phyloP scores from a whole-genome alignment of 2,888 invertebrate species.

The Sialis fuliginosa region DNA sequence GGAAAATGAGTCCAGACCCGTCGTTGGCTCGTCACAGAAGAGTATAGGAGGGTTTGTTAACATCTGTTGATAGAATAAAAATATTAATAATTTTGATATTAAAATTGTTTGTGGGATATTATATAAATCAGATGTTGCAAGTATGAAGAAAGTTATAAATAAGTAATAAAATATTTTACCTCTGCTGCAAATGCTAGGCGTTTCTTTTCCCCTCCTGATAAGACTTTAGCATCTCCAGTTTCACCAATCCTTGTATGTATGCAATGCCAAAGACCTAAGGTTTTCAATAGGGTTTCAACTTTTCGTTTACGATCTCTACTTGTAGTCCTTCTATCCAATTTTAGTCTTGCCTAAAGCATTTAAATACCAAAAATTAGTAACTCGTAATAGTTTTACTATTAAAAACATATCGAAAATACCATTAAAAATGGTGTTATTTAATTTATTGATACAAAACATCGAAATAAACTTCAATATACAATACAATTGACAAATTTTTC shows the following conservation, averaged over 20 bases:
- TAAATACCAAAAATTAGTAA: slow-evolving; percentile 3
- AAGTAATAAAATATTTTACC: slow-evolving; percentile 26
- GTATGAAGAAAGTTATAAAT: neutral
- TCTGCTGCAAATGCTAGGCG: slow-evolving; percentile 85
- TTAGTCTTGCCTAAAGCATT: slow-evolving; percentile 48
- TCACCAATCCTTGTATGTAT: slow-evolving; percentile 64
- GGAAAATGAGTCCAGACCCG: slow-evolving; percentile 81
- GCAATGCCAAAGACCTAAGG: slow-evolving; percentile 52
- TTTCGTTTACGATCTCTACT: slow-evolving; percentile 39
- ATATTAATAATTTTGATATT: neutral
- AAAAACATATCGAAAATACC: neutral
- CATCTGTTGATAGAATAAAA: slow-evolving; percentile 32
- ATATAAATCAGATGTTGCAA: neutral
- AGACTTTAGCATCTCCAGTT: slow-evolving; percentile 52
- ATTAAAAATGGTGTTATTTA: neutral
- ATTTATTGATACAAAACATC: neutral
- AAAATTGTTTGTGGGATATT: too few species aligned
- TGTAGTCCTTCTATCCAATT: slow-evolving; percentile 52
- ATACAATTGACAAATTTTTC: too few species aligned
- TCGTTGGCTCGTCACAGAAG: slow-evolving; percentile 94
- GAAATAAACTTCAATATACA: neutral
- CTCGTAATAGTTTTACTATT: neutral
- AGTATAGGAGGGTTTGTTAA: slow-evolving; percentile 80
- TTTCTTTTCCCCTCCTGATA: slow-evolving; percentile 90
- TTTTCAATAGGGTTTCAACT: slow-evolving; percentile 50